phyloP scores from a whole-genome alignment of 37 sponge, comb jelly and placozoan species.

The Trichoplax adhaerens region DNA sequence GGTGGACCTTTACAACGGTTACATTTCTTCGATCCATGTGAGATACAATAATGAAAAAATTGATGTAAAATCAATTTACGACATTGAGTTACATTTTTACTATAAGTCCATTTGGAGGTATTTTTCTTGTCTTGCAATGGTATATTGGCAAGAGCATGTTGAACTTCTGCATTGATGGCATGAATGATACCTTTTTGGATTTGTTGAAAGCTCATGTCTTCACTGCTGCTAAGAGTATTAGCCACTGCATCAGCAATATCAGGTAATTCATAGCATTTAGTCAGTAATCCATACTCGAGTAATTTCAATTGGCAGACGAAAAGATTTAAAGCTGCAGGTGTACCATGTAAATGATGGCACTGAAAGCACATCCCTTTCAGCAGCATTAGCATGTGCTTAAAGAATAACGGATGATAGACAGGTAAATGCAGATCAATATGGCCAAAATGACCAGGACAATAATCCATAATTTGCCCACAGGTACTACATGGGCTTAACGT shows the following conservation, averaged over 20 bases:
- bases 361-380: conserved; percentile 35
- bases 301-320: conserved; percentile 35
- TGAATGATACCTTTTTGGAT: neutral
- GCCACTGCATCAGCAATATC: neutral
- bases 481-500: conserved; percentile 57
- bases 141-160: neutral
- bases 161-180: too few relatives aligned
- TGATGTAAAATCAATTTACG: neutral
- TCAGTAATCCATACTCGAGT: conserved; percentile 28
- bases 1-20: too few relatives aligned
- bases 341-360: conserved; percentile 15
- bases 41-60: too few relatives aligned
- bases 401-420: conserved; percentile 81
- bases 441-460: conserved; percentile 92
- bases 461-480: conserved; percentile 55
- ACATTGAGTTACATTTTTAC: conserved; percentile 36
- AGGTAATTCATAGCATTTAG: conserved; percentile 38
- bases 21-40: too few relatives aligned
- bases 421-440: conserved; percentile 86
- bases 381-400: conserved; percentile 25
- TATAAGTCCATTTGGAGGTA: neutral
- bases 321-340: conserved; percentile 17
- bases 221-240: too few relatives aligned
- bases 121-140: neutral
- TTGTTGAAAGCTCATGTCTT: too few relatives aligned